phyloP scores from a whole-genome alignment of 2,113 vertebrate species.

The Bufo bufo region DNA sequence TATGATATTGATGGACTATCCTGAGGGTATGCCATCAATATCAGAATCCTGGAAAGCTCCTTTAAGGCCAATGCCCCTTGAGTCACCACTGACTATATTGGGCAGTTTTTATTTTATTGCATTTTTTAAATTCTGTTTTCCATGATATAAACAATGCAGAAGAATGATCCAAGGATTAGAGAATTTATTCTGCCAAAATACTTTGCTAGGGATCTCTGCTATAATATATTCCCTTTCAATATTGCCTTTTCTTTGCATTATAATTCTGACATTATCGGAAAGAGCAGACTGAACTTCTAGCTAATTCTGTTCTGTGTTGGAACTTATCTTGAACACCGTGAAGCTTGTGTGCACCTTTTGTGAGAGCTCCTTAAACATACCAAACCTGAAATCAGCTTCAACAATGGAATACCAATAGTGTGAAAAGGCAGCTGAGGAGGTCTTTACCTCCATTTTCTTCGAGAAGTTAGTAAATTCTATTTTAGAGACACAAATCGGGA shows the following conservation, averaged over 20 bases:
- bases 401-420: constrained; percentile 15
- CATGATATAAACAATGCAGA: constrained; percentile 6
- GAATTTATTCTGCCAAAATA: neutral
- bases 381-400: neutral
- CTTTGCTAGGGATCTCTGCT: neutral
- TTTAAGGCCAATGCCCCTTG: neutral
- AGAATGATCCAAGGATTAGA: constrained; percentile 33
- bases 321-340: constrained; percentile 6
- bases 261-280: constrained; percentile 44
- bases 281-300: constrained; percentile 32
- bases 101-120: neutral
- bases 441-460: neutral
- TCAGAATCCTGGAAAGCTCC: neutral
- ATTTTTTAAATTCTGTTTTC: neutral
- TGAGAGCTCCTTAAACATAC: neutral
- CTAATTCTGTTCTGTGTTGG: constrained; percentile 17
- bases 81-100: neutral
- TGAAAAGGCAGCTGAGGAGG: neutral
- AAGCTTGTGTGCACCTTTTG: constrained; percentile 23
- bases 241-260: neutral
- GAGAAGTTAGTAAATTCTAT: neutral
- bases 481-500: neutral
- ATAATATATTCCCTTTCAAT: constrained; percentile 17
- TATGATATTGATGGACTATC: no score
- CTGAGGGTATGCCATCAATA: neutral